Evolutionary conservation across 2,797 vertebrate genomes (phyloP).

Genomic region (Halcyon smyrnensis): DNA sequence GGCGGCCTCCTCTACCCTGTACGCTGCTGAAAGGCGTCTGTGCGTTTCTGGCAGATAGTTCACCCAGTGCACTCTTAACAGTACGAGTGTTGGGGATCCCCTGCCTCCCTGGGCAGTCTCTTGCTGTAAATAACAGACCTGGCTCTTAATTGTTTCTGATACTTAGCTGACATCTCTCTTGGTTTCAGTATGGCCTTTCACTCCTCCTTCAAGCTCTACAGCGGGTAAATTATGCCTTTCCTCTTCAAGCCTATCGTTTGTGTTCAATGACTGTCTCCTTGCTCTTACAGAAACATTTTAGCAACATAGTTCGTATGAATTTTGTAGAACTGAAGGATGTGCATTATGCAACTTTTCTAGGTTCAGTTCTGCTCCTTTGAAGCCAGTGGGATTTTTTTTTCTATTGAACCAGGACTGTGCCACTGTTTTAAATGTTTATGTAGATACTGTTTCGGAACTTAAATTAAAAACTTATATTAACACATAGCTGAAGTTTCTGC

Average conservation of each 20-base stretch:
- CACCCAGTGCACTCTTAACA: rapidly evolving
- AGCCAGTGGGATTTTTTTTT: background rate
- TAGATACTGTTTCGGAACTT: background rate
- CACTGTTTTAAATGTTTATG: background rate
- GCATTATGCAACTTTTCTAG: background rate
- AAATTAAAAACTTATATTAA: background rate
- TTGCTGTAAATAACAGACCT: background rate
- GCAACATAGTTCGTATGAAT: background rate
- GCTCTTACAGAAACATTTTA: background rate
- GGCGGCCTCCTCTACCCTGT: rapidly evolving
- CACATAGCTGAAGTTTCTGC: conserved; percentile 18
- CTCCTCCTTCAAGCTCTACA: background rate
- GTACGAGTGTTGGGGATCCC: rapidly evolving
- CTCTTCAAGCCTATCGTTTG: background rate
- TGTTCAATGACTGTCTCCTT: background rate
- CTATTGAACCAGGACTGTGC: background rate
- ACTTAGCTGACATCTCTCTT: background rate
- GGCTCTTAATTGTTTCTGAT: background rate
- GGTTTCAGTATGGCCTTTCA: background rate
- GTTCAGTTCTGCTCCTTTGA: background rate
- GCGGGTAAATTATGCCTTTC: background rate
- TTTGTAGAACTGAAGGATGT: background rate
- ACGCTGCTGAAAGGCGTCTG: background rate
- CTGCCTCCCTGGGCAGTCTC: background rate
- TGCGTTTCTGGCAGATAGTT: background rate